A percentile compares a stretch with the other conserved stretches of the same genome.
Conservation (phyloP, 2,113 vertebrate species). For the Paedocypris sp. region DNA sequence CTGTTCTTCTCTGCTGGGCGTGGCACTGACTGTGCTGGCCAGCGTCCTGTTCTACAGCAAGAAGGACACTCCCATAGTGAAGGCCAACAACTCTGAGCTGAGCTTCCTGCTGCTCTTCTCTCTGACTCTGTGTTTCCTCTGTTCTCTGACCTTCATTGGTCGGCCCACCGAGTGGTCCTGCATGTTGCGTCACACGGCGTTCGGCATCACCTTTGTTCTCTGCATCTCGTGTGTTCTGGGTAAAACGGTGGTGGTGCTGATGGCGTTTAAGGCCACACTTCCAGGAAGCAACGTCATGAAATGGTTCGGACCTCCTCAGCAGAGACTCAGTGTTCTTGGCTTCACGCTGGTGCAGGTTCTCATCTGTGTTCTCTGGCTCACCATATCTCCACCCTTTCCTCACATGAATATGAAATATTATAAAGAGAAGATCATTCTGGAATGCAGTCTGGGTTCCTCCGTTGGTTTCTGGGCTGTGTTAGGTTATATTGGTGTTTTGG, state of each 20-base stretch:
- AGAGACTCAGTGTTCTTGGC: slow-evolving; percentile 47
- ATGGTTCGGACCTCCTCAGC: slow-evolving; percentile 36
- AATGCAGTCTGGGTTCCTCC: slow-evolving; percentile 34
- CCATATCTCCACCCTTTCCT: slow-evolving; percentile 46
- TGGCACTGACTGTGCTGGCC: slow-evolving; percentile 40
- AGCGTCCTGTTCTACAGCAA: slow-evolving; percentile 43
- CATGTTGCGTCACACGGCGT: slow-evolving; percentile 47
- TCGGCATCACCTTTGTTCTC: slow-evolving; percentile 42
- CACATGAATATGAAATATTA: slow-evolving; percentile 40
- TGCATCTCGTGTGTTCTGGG: slow-evolving; percentile 54
- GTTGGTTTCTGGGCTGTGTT: slow-evolving; percentile 49
- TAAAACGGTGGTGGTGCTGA: slow-evolving; percentile 56
- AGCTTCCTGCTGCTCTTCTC: slow-evolving; percentile 60
- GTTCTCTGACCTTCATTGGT: slow-evolving; percentile 56
- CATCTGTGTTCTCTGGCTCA: slow-evolving; percentile 53
- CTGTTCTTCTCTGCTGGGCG: slow-evolving; percentile 50
- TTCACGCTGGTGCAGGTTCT: slow-evolving; percentile 48
- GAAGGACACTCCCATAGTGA: slow-evolving; percentile 52
- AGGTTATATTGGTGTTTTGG: slow-evolving; percentile 40
- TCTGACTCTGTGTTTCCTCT: slow-evolving; percentile 54
- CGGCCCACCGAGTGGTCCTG: slow-evolving; percentile 55
- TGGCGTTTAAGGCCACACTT: slow-evolving; percentile 52
- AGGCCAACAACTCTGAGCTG: slow-evolving; percentile 58
- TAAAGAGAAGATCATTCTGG: slow-evolving; percentile 40
- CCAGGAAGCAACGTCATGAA: slow-evolving; percentile 40